Evolutionary conservation across 2,113 vertebrate genomes (phyloP).

Genomic region (Drymodes brunneopygia): DNA sequence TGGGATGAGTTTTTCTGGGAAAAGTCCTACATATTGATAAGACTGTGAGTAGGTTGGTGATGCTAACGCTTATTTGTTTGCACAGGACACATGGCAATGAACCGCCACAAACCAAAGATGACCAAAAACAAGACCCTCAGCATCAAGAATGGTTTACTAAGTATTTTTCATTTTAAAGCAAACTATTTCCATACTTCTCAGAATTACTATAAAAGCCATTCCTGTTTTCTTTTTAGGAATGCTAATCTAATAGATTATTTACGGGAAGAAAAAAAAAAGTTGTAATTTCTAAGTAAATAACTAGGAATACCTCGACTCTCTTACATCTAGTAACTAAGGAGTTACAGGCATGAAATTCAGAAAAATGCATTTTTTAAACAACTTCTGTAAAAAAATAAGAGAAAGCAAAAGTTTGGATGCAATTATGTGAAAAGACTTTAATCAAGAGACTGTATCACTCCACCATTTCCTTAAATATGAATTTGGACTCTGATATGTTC

Average conservation of each 20-base stretch:
- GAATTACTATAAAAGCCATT: background rate
- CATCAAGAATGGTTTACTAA: slow-evolving; percentile 97
- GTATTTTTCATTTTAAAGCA: slow-evolving; percentile 90
- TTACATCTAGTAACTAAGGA: background rate
- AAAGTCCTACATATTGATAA: background rate
- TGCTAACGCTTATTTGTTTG: slow-evolving; percentile 48
- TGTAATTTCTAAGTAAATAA: background rate
- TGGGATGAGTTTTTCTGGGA: background rate
- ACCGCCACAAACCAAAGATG: slow-evolving; percentile 70
- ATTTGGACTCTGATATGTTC: background rate
- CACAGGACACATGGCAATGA: slow-evolving; percentile 78
- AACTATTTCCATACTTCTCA: background rate
- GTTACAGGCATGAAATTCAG: background rate
- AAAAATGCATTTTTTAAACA: background rate
- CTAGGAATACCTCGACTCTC: background rate
- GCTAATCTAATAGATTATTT: background rate
- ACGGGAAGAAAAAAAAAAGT: background rate
- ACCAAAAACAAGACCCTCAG: slow-evolving; percentile 74
- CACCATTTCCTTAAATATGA: background rate
- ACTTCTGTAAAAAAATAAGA: background rate
- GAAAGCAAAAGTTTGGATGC: background rate
- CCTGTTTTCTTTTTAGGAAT: background rate
- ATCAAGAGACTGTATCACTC: background rate
- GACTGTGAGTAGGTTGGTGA: background rate
- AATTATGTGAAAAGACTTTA: background rate